Evolutionary conservation across 2,113 vertebrate species (phyloP).

Genomic region (Prietella phreatophila): DNA sequence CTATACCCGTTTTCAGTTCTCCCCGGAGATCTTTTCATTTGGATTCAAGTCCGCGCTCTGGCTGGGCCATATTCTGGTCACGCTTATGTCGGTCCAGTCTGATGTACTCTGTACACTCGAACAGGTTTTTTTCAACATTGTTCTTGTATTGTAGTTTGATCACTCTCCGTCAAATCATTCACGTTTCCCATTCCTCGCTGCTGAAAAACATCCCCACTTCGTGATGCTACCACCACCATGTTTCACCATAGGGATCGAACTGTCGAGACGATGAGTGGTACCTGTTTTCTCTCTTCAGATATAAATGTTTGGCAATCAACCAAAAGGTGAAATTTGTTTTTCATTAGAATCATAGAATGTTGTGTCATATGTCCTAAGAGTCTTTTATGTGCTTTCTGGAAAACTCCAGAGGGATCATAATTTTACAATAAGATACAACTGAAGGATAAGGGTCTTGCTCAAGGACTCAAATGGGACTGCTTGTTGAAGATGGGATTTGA

Average conservation of each 20-base stretch:
- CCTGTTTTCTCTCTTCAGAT: neutral
- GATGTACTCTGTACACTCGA: neutral
- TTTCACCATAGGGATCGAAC: neutral
- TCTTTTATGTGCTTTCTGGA: neutral
- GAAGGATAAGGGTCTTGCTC: neutral
- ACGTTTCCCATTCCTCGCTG: neutral
- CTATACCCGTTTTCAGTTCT: neutral
- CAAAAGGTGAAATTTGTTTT: neutral
- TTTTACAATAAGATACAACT: neutral
- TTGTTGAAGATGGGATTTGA: neutral
- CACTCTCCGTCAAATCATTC: neutral
- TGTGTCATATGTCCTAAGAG: neutral
- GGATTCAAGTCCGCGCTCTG: neutral
- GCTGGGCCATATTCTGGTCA: neutral
- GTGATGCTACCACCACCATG: neutral
- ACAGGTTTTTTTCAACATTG: neutral
- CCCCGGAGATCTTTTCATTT: neutral
- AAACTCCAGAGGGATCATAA: neutral
- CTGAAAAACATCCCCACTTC: neutral
- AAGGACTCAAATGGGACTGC: neutral
- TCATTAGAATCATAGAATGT: neutral
- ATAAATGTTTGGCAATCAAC: neutral
- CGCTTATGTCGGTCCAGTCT: neutral
- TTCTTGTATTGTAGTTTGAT: neutral
- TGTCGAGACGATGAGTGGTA: neutral